Evolutionary conservation across 2,888 invertebrate species (phyloP).

Genomic region (Parochlus steinenii): DNA sequence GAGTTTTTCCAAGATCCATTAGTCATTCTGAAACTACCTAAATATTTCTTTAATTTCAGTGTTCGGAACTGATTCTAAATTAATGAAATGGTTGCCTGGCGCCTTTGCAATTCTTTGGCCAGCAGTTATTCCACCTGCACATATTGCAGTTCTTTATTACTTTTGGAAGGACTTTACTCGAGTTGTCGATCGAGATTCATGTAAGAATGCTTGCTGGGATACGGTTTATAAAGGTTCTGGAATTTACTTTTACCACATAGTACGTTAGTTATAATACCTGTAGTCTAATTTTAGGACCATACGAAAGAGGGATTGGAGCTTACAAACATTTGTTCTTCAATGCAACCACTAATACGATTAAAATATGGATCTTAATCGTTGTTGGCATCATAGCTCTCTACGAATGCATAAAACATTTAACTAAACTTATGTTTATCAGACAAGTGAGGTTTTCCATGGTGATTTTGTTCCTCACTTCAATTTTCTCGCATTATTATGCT

Average conservation of each 20-base stretch:
- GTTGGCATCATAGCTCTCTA: slow-evolving; percentile 40
- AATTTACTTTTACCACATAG: slow-evolving; percentile 1
- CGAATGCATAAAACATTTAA: slow-evolving; percentile 40
- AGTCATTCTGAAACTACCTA: too few species aligned
- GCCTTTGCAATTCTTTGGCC: slow-evolving; percentile 22
- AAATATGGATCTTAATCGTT: slow-evolving; percentile 47
- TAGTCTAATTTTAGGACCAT: slow-evolving; percentile 38
- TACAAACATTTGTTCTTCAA: slow-evolving; percentile 58
- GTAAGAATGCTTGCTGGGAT: slow-evolving; percentile 60
- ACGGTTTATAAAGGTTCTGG: slow-evolving; percentile 48
- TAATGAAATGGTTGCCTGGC: slow-evolving; percentile 10
- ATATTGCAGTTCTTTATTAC: slow-evolving; percentile 41
- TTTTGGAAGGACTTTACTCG: slow-evolving; percentile 52
- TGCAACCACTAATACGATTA: slow-evolving; percentile 43
- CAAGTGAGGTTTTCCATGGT: slow-evolving; percentile 42
- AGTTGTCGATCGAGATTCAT: slow-evolving; percentile 43
- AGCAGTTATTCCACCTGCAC: slow-evolving; percentile 41
- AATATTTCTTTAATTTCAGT: too few species aligned
- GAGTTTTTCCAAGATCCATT: too few species aligned
- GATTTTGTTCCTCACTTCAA: slow-evolving; percentile 39
- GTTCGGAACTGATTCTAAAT: too few species aligned
- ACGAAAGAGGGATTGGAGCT: slow-evolving; percentile 49
- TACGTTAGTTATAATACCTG: slow-evolving; percentile 4
- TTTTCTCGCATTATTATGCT: slow-evolving; percentile 51
- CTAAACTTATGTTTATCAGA: slow-evolving; percentile 33